Base-by-base conservation (phyloP, 1,140 invertebrate genomes). In the Episyrphus balteatus region DNA sequence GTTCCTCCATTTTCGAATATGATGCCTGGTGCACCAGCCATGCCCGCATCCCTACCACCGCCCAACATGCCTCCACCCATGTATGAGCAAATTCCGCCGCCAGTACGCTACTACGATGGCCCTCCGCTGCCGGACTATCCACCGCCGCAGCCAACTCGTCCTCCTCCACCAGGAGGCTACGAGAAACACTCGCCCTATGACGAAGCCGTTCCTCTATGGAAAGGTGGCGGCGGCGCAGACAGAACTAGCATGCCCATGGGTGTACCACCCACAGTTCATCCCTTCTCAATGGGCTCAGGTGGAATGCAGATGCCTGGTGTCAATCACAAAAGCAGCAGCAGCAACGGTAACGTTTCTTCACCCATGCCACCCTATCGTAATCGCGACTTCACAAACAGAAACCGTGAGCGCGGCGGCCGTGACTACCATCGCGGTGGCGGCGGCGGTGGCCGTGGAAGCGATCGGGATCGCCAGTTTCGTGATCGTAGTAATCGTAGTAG, bases 171-270 rank as follows among this genome's bases (percentile, higher is more conserved):
- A 34, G 70, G 73, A 19, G 72, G 77, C 17, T 70, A 82, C 44
- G 84, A 87, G 53, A 84, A 86, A 56, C 75, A 84, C 26, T 84
- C 81, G 26, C 63, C 18, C 9, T 92, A 92, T 69, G 88, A 93
- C 61, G 78, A 90, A 40, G 89, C 88, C 48, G 90, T 94, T 26
- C 88, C 92, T 65, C 71, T 92, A 39, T 86, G 89, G 77, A 79
- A 90, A 59, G 92, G 87, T 46, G 58, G 60, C 10, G 63, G 58
- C 31, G 21, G 33, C 62, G 42, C 57, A 58, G n/a, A 62, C 59
- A 13, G 60, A 56, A 43, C 52, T 49, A 15, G 13, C 13, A 42
- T 42, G 40, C 40, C 40, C 11, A 18, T 21, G 14, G 48, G 42
- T 6, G 14, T 17, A 7, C 44, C 58, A 31, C 60, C 62, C 18